These are phyloP conservation scores for Clavelina lepadiformis DNA, from an alignment of 23 tunicate genomes.

Conservation along the genomic window DNA sequence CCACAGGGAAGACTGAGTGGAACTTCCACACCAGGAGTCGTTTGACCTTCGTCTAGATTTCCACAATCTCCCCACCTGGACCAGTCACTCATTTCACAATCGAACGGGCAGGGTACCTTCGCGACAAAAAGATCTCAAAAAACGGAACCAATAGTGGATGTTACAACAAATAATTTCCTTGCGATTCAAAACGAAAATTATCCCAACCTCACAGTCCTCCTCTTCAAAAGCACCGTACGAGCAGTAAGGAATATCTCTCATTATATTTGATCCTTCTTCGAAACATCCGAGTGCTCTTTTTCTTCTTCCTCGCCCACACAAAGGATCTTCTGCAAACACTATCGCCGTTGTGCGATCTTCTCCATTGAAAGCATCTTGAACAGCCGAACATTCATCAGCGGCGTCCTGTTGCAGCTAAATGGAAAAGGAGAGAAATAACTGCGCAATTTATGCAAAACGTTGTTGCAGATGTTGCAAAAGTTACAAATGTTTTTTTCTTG, in stretches of 20 bases:
- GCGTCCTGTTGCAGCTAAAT: too few species aligned
- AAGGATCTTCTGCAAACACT: conserved; percentile 8
- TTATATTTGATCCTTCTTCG: conserved; percentile 41
- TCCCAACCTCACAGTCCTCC: conserved; percentile 57
- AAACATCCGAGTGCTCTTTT: conserved; percentile 59
- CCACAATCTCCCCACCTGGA: conserved; percentile 58
- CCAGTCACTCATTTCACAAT: conserved; percentile 73
- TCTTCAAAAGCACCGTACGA: conserved; percentile 34
- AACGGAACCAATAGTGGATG: not conserved
- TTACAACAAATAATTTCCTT: not conserved
- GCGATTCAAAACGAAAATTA: not conserved
- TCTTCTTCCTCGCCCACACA: conserved; percentile 54
- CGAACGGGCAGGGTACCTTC: conserved; percentile 66
- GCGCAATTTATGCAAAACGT: too few species aligned
- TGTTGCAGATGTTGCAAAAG: too few species aligned
- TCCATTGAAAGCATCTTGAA: too few species aligned
- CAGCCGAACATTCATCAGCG: too few species aligned
- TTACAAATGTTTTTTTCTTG: too few species aligned
- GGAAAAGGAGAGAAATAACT: too few species aligned
- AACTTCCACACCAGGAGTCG: not conserved
- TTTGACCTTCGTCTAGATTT: conserved; percentile 13
- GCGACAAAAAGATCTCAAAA: not conserved
- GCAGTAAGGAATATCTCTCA: conserved; percentile 47
- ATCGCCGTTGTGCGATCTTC: not conserved
- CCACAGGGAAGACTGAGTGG: conserved; percentile 37